Base-by-base conservation (phyloP, 2,888 invertebrate genomes). In the Cantharis lateralis region DNA sequence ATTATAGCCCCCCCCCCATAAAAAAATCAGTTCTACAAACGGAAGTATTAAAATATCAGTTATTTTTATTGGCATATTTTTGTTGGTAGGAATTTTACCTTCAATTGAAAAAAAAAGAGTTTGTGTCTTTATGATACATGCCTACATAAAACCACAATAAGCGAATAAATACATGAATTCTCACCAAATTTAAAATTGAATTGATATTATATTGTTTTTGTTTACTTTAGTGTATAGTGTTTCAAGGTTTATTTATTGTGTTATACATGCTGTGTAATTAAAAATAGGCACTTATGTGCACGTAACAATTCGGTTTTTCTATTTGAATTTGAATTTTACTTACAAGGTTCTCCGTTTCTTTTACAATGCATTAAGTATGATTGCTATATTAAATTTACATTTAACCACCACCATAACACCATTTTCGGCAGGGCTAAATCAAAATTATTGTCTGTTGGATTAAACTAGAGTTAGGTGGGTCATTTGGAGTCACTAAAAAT, bases 151-250 rank as follows among this genome's bases (percentile, higher is more conserved):
- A 48, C n/a, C 32, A 48, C 32, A 48, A 48, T 48, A 48, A 48
- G n/a, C 32, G 13, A 48, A 13, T n/a, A 48, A 48, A 48, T 48
- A 48, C 32, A 48, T 63, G 63, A 13, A 18, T 16, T 63, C 16
- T 4, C 15, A 18, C 18, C 18, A 63, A 18, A 18, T 63, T 15
- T 63, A 16, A 18, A 63, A 18, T 24, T 15, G 20, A 68, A 64
- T 64, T 69, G 32, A 11, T 26, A 20, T 20, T 20, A 62, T 20
- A 74, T 74, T 74, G 74, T 74, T 74, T 72, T 74, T 74, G 74
- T 62, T 74, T 69, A 61, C 18, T 68, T 68, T 69, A 26, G 69
- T 70, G 68, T 68, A 26, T 70, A 61, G 18, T 24, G 16, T 64
- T 68, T 70, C 74, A 74, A 74, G 74, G 74, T 10, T 48, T 48